Base-by-base conservation (phyloP, 2,113 vertebrate species). In the Artemisiospiza belli region DNA sequence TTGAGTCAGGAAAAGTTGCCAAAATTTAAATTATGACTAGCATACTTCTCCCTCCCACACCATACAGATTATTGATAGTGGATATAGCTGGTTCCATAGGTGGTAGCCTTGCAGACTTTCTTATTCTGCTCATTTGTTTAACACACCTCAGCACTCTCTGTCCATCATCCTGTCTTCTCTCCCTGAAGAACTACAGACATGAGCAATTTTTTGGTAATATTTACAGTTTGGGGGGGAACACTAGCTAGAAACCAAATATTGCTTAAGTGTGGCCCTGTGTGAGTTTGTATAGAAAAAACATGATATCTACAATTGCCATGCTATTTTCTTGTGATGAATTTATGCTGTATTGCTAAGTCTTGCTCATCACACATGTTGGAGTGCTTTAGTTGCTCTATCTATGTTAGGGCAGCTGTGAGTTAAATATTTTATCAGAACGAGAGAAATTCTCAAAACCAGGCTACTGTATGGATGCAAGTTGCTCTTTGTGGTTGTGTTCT, bases 371-470 rank as follows among this genome's bases (percentile, higher is more conserved):
- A 15, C 1, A 1, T 85, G 69, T 31, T 94, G 52, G 52, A 63
- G 83, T 49, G 46, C 54, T 91, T 68, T 1, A 73, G 44, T 69
- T 77, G 44, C 18, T 88, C 64, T 88, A 0, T 63, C 76, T 78
- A 73, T 86, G 11, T 69, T 64, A 75, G 39, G 85, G 55, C 69
- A 88, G 61, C 77, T 81, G 51, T 54, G 67, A 90, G 22, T 81
- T 93, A 90, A 93, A 88, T 90, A 86, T 94, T 88, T 92, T 49
- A 90, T 74, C 11, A 10, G 46, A 93, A 84, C 21, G 16, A 54
- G 47, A 82, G 66, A 87, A 89, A 76, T 84, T 81, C 54, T 87
- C 57, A 54, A 92, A 62, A 82, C 64, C n/a, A 76, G 49, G 37
- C 73, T 95, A 18, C 63, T 80, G 51, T 51, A 6, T 62, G 46